Conservation (phyloP, 53 echinoderm and acorn worm species). For the Hippasteria phrygiana region DNA sequence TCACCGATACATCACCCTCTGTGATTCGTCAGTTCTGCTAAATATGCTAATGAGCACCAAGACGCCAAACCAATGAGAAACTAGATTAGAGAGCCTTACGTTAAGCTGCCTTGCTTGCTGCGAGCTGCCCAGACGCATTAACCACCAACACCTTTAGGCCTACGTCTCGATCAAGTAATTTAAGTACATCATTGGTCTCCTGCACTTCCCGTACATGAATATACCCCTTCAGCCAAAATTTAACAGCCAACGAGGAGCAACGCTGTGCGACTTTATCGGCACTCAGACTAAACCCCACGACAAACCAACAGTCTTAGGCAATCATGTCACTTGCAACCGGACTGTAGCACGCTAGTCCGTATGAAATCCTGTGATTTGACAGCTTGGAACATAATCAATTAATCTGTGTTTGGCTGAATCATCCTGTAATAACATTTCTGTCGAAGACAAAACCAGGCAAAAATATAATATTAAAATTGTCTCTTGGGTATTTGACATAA, state of each 20-base stretch:
- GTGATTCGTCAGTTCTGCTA: slow-evolving; percentile 5
- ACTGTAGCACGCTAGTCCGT: background rate
- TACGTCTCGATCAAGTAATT: slow-evolving; percentile 1
- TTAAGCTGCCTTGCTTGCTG: background rate
- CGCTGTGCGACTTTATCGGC: background rate
- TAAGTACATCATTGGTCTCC: background rate
- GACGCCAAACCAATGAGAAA: background rate
- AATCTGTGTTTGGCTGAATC: background rate
- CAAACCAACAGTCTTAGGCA: background rate
- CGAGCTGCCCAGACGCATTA: slow-evolving; percentile 15
- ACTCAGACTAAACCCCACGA: background rate
- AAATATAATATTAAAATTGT: too few relatives aligned
- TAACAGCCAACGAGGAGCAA: background rate
- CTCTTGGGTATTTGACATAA: too few relatives aligned
- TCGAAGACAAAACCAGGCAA: too few relatives aligned
- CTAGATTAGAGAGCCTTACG: background rate
- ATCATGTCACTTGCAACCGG: background rate
- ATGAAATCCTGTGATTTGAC: background rate
- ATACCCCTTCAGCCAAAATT: background rate
- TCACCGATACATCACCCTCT: slow-evolving; percentile 1
- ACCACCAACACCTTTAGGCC: background rate
- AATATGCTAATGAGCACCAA: slow-evolving; percentile 23
- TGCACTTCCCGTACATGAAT: background rate
- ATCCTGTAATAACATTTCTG: background rate
- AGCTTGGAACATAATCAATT: background rate